phyloP scores from a whole-genome alignment of 2,797 vertebrate species.

The Florisuga fusca region DNA sequence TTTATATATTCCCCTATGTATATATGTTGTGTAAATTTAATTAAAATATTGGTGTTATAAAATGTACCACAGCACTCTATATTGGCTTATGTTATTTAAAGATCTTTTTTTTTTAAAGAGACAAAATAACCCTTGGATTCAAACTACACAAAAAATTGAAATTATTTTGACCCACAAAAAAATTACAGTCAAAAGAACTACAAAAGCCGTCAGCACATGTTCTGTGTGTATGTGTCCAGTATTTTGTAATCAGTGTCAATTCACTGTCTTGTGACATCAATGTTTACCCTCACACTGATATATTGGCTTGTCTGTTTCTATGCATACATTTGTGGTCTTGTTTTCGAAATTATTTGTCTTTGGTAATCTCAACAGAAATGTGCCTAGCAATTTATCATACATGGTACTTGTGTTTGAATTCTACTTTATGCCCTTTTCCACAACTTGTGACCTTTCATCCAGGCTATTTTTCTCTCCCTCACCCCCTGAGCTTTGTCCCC shows the following conservation, averaged over 20 bases:
- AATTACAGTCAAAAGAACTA: neutral
- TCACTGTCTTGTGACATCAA: neutral
- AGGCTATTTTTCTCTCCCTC: slow-evolving; percentile 33
- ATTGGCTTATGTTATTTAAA: neutral
- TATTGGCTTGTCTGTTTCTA: neutral
- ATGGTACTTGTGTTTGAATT: slow-evolving; percentile 9
- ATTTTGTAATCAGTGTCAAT: neutral
- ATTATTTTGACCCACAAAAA: neutral
- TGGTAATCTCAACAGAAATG: neutral
- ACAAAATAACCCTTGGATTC: neutral
- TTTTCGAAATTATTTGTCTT: neutral
- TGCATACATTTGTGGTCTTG: neutral
- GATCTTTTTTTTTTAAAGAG: neutral
- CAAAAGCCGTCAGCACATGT: neutral
- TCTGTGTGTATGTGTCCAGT: neutral
- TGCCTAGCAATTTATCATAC: neutral
- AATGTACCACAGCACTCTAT: neutral
- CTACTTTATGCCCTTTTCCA: slow-evolving; percentile 45
- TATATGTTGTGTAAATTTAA: slow-evolving; percentile 6
- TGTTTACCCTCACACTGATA: neutral
- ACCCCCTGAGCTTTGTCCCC: slow-evolving; percentile 49
- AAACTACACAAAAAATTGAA: neutral
- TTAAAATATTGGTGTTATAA: slow-evolving; percentile 33
- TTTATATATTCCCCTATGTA: neutral
- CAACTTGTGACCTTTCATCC: slow-evolving; percentile 56